These are phyloP conservation scores for Ahaetulla prasina DNA, from an alignment of 2,113 vertebrate species.

Conservation along the genomic window DNA sequence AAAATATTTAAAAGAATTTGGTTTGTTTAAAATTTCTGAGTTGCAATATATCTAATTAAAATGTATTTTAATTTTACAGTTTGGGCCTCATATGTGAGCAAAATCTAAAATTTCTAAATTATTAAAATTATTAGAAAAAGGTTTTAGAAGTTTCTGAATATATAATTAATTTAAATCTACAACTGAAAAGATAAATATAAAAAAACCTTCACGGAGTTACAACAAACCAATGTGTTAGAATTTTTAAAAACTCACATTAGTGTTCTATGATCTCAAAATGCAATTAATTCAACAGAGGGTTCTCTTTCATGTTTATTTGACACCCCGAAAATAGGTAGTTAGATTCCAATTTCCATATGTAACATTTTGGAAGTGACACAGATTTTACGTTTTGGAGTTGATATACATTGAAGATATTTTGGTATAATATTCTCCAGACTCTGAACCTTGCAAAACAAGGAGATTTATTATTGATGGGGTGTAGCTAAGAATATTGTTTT, in stretches of 20 bases:
- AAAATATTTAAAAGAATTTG: neutral
- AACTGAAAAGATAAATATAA: neutral
- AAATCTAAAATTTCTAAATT: neutral
- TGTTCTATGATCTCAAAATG: neutral
- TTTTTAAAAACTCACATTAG: neutral
- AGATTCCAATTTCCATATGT: neutral
- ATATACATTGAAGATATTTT: neutral
- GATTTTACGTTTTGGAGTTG: neutral
- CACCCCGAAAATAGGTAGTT: neutral
- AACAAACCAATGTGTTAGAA: neutral
- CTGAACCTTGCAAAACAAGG: neutral
- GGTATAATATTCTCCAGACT: neutral
- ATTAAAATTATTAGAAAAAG: neutral
- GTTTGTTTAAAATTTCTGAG: neutral
- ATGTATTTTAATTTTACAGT: neutral
- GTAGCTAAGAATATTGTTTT: neutral
- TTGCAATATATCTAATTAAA: neutral
- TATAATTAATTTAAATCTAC: neutral
- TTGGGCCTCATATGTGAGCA: neutral
- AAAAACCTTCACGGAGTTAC: neutral
- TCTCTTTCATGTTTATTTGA: neutral
- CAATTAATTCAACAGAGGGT: neutral
- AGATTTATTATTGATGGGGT: neutral
- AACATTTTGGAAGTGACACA: neutral
- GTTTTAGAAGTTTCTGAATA: neutral